Percentiles rank a stretch among this genome's conserved stretches.
Conservation (phyloP, 2,113 vertebrate genomes). For the Catharus fuscescens region DNA sequence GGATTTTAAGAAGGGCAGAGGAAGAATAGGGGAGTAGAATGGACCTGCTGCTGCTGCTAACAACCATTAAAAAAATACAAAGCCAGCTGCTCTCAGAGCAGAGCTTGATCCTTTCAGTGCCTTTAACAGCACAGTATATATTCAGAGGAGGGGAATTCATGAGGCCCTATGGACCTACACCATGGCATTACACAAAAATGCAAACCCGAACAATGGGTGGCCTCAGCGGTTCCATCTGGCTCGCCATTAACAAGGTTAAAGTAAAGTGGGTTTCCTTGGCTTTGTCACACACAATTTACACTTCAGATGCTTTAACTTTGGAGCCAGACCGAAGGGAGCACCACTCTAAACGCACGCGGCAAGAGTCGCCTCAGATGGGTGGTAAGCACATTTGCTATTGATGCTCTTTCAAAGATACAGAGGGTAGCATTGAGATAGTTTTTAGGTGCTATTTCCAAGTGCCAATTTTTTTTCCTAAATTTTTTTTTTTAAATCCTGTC, state of each 20-base stretch:
- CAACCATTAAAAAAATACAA: conserved; percentile 70
- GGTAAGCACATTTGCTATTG: background rate
- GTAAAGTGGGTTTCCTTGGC: conserved; percentile 64
- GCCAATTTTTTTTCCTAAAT: background rate
- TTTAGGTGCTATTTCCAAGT: background rate
- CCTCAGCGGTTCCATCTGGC: conserved; percentile 65
- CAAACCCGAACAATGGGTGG: conserved; percentile 68
- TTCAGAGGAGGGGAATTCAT: conserved; percentile 71
- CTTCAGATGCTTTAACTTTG: conserved; percentile 63
- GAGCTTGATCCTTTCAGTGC: conserved; percentile 71
- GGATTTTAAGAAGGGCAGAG: conserved; percentile 49
- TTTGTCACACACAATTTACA: conserved; percentile 57
- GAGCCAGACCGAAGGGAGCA: background rate
- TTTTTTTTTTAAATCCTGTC: background rate
- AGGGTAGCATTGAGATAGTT: background rate
- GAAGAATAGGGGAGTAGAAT: conserved; percentile 40
- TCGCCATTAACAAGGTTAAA: conserved; percentile 66
- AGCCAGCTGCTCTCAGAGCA: conserved; percentile 69
- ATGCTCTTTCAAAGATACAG: background rate
- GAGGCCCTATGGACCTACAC: conserved; percentile 69
- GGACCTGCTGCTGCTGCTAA: conserved; percentile 69
- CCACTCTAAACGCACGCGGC: background rate
- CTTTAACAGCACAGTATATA: conserved; percentile 67
- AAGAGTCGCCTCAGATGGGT: background rate
- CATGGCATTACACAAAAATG: conserved; percentile 70